Base-by-base conservation (phyloP, 2,888 invertebrate species). In the Agonopterix arenella region DNA sequence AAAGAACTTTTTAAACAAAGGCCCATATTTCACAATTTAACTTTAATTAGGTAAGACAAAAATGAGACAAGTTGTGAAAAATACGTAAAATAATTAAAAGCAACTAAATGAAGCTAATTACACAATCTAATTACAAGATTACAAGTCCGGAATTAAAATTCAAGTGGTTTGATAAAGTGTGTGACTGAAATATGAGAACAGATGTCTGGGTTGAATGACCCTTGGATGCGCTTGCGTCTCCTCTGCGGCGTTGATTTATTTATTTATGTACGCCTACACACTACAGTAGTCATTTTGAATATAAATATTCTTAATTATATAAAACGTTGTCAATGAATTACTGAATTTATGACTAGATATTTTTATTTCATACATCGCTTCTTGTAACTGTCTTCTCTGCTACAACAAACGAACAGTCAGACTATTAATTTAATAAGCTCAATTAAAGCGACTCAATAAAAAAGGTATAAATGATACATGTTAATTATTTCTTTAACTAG, bases 131-230 rank as follows among this genome's bases (percentile, higher is more conserved):
- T 67, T 67, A 63, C 52, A 54, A 59, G 66, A 69, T 68, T 67
- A 65, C 56, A 59, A 61, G 61, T 55, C 62, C 58, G 58, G 58
- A 59, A 62, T 63, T 64, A 59, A 64, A 56, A 59, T 73, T 75
- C 66, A 68, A 75, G 70, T 68, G 68, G 66, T 68, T 68, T 73
- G 78, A 81, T 81, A 78, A 69, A 75, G 70, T 67, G 73, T 66
- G 69, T 65, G 75, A 77, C 78, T 80, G 74, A 82, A 84, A 84
- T 83, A 77, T 76, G 73, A 64, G 78, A 88, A 82, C 88, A 89
- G 88, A 89, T 88, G 88, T 80, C 80, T 58, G 67, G 73, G 84
- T 76, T 85, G 79, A 84, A 81, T 59, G 84, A 80, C 76, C 82
- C 73, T 55, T 52, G 55, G 56, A 62, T 68, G 75, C 70, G 70